Base-by-base conservation (phyloP, 1,140 invertebrate species). In the Solenopsis invicta region DNA sequence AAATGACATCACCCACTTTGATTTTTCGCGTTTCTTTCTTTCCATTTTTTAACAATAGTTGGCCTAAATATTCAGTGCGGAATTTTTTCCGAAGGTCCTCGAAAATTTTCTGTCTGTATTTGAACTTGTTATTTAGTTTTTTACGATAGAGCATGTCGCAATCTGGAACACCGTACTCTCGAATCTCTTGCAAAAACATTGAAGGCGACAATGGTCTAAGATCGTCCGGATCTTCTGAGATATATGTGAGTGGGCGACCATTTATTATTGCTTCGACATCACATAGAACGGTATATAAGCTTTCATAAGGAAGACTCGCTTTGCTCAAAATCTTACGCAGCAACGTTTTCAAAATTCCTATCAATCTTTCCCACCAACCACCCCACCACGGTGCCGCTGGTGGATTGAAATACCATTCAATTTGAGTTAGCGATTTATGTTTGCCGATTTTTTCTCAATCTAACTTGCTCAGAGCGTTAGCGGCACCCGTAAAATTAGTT, bases 351-450 rank as follows among this genome's bases (percentile, higher is more conserved):
- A 84, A n/a, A 5, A 84, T 48, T n/a, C 45, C 67, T 21, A 84
- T 74, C 1, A 84, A 12, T 21, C 56, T 72, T 9, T 84, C 80
- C 67, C 67, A 74, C 41, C 67, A 84, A 8, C 80, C 80, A 62
- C 41, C 67, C 56, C 80, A 84, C 56, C 80, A 84, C 0, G 24
- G 59, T n/a, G 56, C 80, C 37, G 67, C 9, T 29, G 56, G 80
- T 8, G 56, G 67, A n/a, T 74, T 84, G 18, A 84, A 84, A 29
- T 34, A 18, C 67, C 67, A 84, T 2, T 84, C 52, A 6, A 82
- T 82, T 10, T 61, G 80, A 0, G 1, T 24, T 18, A 9, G 12
- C 3, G 37, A 41, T 62, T 4, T 77, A 21, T 62, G 34, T 45
- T 48, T 62, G 0, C 2, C 13, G 16, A 77, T 62, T 12, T 24